These are phyloP conservation scores for Collichthys lucidus DNA, from an alignment of 2,113 vertebrate genomes.

Conservation along the genomic window DNA sequence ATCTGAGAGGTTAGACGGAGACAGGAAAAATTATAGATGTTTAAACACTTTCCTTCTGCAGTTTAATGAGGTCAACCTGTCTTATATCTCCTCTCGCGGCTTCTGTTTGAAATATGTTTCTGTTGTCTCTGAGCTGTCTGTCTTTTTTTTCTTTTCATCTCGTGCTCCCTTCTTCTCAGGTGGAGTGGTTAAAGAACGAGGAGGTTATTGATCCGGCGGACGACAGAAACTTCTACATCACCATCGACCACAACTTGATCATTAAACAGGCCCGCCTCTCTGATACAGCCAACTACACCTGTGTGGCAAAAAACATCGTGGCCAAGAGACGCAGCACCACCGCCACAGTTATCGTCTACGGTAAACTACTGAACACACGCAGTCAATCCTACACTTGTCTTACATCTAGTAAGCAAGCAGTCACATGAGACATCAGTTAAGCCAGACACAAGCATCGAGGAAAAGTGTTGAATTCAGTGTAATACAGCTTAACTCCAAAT, in stretches of 20 bases:
- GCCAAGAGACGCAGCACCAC: slow-evolving; percentile 97
- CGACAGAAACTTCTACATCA: slow-evolving; percentile 99
- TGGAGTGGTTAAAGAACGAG: slow-evolving; percentile 99
- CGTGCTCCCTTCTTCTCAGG: slow-evolving; percentile 79
- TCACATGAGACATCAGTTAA: slow-evolving; percentile 9
- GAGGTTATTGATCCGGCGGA: slow-evolving; percentile 95
- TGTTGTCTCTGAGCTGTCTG: not conserved
- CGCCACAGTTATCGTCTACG: slow-evolving; percentile 96
- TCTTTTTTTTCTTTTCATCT: not conserved
- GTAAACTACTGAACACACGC: slow-evolving; percentile 75
- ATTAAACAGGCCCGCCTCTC: slow-evolving; percentile 98
- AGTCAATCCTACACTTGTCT: not conserved
- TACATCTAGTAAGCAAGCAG: not conserved
- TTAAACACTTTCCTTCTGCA: slow-evolving; percentile 45
- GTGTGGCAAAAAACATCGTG: slow-evolving; percentile 98
- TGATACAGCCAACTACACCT: slow-evolving; percentile 97
- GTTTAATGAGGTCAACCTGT: slow-evolving; percentile 57
- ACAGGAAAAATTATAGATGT: slow-evolving; percentile 45
- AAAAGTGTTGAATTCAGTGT: slow-evolving; percentile 16
- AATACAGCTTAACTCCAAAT: slow-evolving; percentile 34
- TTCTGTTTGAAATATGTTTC: not conserved
- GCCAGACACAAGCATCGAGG: not conserved
- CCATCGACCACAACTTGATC: slow-evolving; percentile 98
- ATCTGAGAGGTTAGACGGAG: slow-evolving; percentile 52
- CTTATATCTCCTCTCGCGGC: slow-evolving; percentile 3